phyloP scores from a whole-genome alignment of 1,140 invertebrate species.

The Drosophila melanica region DNA sequence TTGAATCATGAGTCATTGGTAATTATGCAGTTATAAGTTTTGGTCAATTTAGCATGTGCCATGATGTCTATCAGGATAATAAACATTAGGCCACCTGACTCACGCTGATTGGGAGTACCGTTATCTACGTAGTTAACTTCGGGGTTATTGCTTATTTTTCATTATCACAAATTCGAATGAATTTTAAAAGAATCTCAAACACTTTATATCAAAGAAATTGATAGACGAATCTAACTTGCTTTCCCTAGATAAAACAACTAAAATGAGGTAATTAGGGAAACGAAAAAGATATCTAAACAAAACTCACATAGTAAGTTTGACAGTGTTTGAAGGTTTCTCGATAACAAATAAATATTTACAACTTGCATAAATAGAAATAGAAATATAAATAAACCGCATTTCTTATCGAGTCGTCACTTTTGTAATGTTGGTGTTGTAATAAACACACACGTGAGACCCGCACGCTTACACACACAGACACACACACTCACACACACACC shows the following conservation, averaged over 20 bases:
- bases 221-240: neutral
- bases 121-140: neutral
- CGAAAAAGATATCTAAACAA: neutral
- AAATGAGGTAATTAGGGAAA: neutral
- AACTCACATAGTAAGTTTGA: neutral
- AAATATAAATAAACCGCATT: neutral
- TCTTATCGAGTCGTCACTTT: slow-evolving; percentile 31
- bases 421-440: slow-evolving; percentile 15
- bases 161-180: neutral
- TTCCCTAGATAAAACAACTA: neutral
- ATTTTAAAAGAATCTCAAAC: no score
- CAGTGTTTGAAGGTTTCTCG: slow-evolving; percentile 11
- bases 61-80: slow-evolving; percentile 34
- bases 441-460: neutral
- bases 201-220: no score
- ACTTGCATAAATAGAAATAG: neutral
- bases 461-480: neutral
- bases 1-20: slow-evolving; percentile 12
- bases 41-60: slow-evolving; percentile 29
- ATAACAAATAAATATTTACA: slow-evolving; percentile 16
- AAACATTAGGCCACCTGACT: slow-evolving; percentile 20
- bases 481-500: slow-evolving; percentile 6
- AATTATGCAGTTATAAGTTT: slow-evolving; percentile 20
- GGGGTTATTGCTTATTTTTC: neutral
- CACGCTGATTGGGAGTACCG: slow-evolving; percentile 2